Conservation (phyloP, 2,113 vertebrate genomes). For the Riparia riparia region DNA sequence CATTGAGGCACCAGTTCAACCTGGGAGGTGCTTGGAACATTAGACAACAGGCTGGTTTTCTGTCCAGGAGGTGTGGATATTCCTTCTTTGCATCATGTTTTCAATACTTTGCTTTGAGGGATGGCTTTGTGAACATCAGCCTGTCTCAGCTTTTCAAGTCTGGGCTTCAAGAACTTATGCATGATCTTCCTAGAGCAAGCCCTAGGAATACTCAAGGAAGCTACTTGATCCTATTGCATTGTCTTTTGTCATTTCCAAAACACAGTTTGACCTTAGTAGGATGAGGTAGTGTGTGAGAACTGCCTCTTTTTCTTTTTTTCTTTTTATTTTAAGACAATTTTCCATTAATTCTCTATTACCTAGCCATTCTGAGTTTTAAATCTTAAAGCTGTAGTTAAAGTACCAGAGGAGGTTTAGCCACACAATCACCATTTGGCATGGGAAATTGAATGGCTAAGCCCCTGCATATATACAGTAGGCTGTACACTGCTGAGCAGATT, state of each 20-base stretch:
- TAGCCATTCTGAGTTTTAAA: conserved; percentile 8
- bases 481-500: not conserved
- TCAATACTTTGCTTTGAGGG: not conserved
- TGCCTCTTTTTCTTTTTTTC: not conserved
- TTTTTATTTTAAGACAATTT: not conserved
- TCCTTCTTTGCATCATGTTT: not conserved
- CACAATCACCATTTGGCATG: not conserved
- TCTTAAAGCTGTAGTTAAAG: not conserved
- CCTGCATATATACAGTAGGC: not conserved
- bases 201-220: not conserved
- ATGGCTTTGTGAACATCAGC: not conserved
- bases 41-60: not conserved
- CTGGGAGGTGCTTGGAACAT: not conserved
- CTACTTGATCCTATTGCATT: not conserved
- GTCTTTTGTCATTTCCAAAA: not conserved
- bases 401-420: conserved; percentile 34
- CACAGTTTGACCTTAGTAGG: not conserved
- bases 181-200: not conserved
- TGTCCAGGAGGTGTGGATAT: not conserved
- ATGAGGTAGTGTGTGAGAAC: not conserved
- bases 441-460: conserved; percentile 13
- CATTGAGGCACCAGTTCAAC: not conserved
- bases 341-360: conserved; percentile 17
- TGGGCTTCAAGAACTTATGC: not conserved
- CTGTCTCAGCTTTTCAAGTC: not conserved